A percentile compares a stretch with the other conserved stretches of the same genome.
Conservation (phyloP, 2,113 vertebrate genomes). For the Mandrillus leucophaeus region DNA sequence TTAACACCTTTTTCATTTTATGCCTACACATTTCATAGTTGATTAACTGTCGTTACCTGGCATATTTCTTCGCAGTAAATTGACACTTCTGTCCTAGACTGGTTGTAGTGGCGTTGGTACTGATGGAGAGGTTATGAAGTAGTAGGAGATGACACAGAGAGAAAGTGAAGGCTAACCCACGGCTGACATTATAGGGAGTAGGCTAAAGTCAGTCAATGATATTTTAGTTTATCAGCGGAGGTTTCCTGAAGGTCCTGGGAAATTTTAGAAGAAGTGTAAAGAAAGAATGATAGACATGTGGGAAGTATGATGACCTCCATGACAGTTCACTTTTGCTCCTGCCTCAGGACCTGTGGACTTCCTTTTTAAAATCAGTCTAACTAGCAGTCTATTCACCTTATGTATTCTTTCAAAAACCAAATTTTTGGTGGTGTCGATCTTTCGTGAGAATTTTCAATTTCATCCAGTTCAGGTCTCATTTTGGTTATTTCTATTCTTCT, state of each 20-base stretch:
- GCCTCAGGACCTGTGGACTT: background rate
- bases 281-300: background rate
- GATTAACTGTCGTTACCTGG: background rate
- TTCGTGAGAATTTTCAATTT: no score
- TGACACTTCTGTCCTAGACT: background rate
- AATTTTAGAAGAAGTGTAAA: background rate
- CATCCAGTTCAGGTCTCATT: no score
- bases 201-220: background rate
- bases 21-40: background rate
- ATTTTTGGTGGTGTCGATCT: no score
- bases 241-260: background rate
- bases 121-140: no score
- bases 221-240: background rate
- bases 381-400: no score
- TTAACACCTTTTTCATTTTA: slow-evolving; percentile 52
- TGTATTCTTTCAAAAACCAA: no score
- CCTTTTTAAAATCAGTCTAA: no score
- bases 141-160: background rate
- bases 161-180: background rate
- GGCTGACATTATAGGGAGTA: background rate
- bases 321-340: background rate
- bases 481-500: no score
- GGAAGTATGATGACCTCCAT: background rate
- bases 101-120: background rate
- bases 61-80: background rate